phyloP scores from a whole-genome alignment of 2,797 vertebrate genomes.

The Melanotaenia nigrans region DNA sequence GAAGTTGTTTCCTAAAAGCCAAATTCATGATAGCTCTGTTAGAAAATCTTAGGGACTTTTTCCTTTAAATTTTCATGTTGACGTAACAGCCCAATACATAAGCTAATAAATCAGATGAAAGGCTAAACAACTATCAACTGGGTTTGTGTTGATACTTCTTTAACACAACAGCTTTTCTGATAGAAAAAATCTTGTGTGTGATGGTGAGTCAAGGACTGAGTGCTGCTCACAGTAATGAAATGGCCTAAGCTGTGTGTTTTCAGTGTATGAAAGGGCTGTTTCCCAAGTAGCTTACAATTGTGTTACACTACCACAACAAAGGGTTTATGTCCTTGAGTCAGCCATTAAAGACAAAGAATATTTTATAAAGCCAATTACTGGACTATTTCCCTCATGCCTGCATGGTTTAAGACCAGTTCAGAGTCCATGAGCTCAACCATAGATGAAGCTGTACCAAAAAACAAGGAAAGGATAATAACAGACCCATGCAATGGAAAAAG shows the following conservation, averaged over 20 bases:
- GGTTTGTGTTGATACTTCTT: slow-evolving; percentile 1
- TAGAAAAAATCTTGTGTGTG: too few species aligned
- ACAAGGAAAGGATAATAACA: too few species aligned
- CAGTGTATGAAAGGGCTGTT: not conserved
- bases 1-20: too few species aligned
- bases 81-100: not conserved
- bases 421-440: too few species aligned
- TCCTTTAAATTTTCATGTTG: too few species aligned
- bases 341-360: not conserved
- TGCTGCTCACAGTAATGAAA: not conserved
- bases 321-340: not conserved
- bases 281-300: not conserved
- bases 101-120: not conserved
- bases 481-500: too few species aligned
- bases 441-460: too few species aligned
- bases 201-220: not conserved
- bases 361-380: not conserved
- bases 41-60: too few species aligned
- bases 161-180: not conserved
- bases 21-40: too few species aligned
- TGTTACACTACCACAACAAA: not conserved
- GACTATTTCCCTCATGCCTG: not conserved
- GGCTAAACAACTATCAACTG: not conserved
- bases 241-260: not conserved
- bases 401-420: not conserved